phyloP scores from a whole-genome alignment of 2,113 vertebrate species.

The Podilymbus podiceps region DNA sequence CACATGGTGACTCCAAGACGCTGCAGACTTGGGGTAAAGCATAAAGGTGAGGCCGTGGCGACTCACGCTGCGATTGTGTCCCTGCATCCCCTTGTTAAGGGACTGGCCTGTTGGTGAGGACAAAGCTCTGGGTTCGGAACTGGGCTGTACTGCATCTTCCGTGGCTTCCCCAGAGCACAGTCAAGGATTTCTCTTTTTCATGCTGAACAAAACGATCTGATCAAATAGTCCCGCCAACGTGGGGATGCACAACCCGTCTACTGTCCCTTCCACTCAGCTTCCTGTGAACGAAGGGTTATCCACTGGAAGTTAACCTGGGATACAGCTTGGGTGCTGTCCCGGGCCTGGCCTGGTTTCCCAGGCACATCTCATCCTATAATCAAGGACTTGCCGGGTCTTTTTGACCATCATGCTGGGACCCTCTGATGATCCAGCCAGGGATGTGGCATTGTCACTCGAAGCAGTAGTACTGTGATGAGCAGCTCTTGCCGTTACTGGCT shows the following conservation, averaged over 20 bases:
- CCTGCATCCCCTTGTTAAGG: background rate
- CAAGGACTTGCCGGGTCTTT: background rate
- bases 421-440: background rate
- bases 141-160: background rate
- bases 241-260: background rate
- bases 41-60: background rate
- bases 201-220: background rate
- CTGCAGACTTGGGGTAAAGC: background rate
- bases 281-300: background rate
- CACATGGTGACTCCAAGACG: background rate
- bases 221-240: background rate
- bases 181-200: background rate
- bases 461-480: background rate
- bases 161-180: background rate
- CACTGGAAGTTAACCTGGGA: background rate
- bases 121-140: background rate
- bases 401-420: background rate
- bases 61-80: fast-evolving
- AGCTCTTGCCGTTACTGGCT: background rate
- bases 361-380: background rate
- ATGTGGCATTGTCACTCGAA: background rate
- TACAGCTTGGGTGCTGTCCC: background rate
- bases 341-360: background rate
- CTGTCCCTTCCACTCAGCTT: background rate
- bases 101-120: background rate